These are phyloP conservation scores for Tinea trinotella DNA, from an alignment of 2,888 invertebrate species.

Conservation along the genomic window DNA sequence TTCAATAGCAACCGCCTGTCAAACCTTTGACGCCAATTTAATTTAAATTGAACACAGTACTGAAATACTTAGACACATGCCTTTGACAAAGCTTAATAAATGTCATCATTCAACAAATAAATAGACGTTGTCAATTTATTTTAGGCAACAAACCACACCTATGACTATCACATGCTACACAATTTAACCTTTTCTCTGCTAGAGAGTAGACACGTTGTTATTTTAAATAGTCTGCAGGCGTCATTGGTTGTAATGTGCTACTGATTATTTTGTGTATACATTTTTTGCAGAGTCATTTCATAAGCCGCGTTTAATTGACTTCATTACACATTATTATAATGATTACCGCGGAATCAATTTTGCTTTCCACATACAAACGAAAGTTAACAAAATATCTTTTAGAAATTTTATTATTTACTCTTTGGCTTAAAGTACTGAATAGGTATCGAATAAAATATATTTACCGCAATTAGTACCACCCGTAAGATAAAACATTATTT, in stretches of 20 bases:
- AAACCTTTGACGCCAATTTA: slow-evolving; percentile 34
- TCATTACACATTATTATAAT: slow-evolving; percentile 18
- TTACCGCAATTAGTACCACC: neutral
- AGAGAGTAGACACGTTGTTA: slow-evolving; percentile 12
- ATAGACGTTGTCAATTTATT: neutral
- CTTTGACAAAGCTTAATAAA: slow-evolving; percentile 3
- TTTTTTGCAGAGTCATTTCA: slow-evolving; percentile 16
- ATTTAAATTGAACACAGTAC: neutral
- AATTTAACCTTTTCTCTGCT: slow-evolving; percentile 12
- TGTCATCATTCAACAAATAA: neutral
- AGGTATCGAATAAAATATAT: neutral
- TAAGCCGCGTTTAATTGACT: slow-evolving; percentile 17
- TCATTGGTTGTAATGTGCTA: slow-evolving; percentile 8
- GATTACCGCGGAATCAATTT: neutral
- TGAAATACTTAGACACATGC: neutral
- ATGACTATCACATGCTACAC: neutral
- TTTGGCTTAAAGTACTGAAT: neutral
- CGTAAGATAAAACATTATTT: neutral
- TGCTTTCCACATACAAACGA: slow-evolving; percentile 7
- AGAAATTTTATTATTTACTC: neutral
- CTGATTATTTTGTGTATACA: neutral
- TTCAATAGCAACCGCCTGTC: slow-evolving; percentile 27
- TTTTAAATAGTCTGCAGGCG: slow-evolving; percentile 1
- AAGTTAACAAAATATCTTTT: slow-evolving; percentile 7
- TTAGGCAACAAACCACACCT: neutral